phyloP scores from a whole-genome alignment of 2,888 invertebrate species.

The Oscheius onirici region DNA sequence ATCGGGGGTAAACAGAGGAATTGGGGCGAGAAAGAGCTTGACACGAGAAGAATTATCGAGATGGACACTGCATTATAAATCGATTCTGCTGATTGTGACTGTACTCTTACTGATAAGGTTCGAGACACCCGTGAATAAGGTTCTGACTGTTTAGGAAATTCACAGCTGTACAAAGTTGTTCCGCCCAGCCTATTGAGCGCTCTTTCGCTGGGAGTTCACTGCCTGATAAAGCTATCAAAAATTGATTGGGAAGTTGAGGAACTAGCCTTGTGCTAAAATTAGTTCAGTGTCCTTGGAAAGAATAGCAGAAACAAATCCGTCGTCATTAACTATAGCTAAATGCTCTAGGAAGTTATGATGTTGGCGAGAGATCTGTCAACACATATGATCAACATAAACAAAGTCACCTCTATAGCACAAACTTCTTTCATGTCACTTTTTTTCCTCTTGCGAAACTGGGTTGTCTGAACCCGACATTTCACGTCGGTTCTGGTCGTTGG shows the following conservation, averaged over 20 bases:
- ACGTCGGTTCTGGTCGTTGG: no score
- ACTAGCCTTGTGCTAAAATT: no score
- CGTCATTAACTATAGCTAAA: background rate
- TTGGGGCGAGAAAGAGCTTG: background rate
- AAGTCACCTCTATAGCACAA: no score
- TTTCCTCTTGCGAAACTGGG: no score
- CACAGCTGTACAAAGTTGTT: background rate
- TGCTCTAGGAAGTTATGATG: background rate
- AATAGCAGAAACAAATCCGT: no score
- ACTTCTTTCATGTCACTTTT: no score
- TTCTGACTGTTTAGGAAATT: background rate
- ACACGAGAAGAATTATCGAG: background rate
- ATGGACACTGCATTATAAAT: background rate
- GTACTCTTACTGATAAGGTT: background rate
- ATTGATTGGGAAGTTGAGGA: background rate
- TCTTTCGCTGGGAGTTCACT: background rate
- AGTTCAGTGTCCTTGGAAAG: no score
- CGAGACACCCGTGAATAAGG: background rate
- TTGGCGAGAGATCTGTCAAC: background rate
- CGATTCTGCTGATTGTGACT: background rate
- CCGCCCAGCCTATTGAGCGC: background rate
- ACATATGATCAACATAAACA: no score
- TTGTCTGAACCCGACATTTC: no score
- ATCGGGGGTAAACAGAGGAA: background rate
- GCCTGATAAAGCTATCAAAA: background rate